Percentiles rank a stretch among this genome's conserved stretches.
phyloP scores from a whole-genome alignment of 2,113 vertebrate species.

The Tauraco erythrolophus region DNA sequence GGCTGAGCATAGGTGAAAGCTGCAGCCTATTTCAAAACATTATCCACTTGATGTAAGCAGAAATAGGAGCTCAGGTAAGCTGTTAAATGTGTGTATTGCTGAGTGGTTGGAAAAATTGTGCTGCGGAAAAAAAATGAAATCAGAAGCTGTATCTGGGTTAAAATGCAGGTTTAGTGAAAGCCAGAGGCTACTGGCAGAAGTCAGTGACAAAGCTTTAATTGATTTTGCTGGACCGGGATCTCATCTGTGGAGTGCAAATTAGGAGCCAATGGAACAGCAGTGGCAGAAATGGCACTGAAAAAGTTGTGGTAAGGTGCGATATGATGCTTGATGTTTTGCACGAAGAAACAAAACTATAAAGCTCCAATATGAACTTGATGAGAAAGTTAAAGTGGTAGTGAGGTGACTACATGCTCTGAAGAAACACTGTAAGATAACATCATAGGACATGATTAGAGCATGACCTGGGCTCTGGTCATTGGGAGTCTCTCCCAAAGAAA shows the following conservation, averaged over 20 bases:
- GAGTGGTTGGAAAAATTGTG: background rate
- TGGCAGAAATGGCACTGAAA: background rate
- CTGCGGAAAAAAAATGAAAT: background rate
- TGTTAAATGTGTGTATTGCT: background rate
- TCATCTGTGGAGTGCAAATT: background rate
- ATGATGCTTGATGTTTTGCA: background rate
- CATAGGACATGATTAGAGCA: background rate
- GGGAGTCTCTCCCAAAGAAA: background rate
- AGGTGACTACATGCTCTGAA: background rate
- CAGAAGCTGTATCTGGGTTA: background rate
- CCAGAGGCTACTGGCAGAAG: background rate
- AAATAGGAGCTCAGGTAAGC: background rate
- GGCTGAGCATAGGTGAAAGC: background rate
- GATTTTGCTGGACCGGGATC: background rate
- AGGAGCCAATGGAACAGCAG: background rate
- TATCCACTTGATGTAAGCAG: background rate
- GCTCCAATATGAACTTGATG: background rate
- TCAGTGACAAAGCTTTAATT: background rate
- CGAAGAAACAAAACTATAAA: background rate
- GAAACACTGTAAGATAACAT: background rate
- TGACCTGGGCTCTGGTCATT: background rate
- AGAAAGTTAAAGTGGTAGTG: background rate
- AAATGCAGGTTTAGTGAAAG: background rate
- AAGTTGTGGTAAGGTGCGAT: background rate
- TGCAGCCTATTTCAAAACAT: background rate